A percentile compares a stretch with the other conserved stretches of the same genome.
Evolutionary conservation across 2,888 invertebrate species (phyloP).

Genomic region (Leptinotarsa juncta): DNA sequence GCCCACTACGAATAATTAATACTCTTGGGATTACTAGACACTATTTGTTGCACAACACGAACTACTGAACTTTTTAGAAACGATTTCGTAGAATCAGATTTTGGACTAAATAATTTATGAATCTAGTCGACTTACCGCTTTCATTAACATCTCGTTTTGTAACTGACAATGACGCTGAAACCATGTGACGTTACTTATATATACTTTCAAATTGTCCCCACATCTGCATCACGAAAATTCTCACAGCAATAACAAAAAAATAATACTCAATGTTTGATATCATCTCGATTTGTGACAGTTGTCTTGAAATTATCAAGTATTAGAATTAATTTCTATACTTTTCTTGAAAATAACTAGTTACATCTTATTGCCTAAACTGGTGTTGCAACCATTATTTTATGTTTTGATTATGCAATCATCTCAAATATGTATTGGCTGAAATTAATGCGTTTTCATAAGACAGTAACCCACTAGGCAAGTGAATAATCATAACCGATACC

Average conservation of each 20-base stretch:
- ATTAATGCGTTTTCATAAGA: no score
- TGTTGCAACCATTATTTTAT: background rate
- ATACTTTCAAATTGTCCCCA: constrained; percentile 10
- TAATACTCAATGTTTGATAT: background rate
- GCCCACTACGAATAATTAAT: constrained; percentile 1
- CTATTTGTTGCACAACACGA: background rate
- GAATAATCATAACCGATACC: background rate
- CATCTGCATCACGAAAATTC: background rate
- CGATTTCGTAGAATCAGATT: background rate
- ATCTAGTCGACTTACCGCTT: constrained; percentile 9
- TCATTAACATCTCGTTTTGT: constrained; percentile 4
- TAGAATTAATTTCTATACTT: background rate
- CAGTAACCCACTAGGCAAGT: no score
- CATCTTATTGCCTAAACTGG: no score
- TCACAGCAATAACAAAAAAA: constrained; percentile 1
- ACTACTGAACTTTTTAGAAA: constrained; percentile 1
- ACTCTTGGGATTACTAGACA: background rate
- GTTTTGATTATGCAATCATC: background rate
- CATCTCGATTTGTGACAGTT: background rate
- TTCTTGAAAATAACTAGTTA: background rate
- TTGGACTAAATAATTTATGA: background rate
- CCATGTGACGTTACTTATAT: constrained; percentile 3
- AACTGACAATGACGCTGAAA: background rate
- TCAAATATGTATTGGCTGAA: no score
- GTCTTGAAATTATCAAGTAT: background rate